Evolutionary conservation across 2,888 invertebrate genomes (phyloP), one percentile per base, ranked within the genome.

Genomic region (Zaprionus obscuricornis): DNA sequence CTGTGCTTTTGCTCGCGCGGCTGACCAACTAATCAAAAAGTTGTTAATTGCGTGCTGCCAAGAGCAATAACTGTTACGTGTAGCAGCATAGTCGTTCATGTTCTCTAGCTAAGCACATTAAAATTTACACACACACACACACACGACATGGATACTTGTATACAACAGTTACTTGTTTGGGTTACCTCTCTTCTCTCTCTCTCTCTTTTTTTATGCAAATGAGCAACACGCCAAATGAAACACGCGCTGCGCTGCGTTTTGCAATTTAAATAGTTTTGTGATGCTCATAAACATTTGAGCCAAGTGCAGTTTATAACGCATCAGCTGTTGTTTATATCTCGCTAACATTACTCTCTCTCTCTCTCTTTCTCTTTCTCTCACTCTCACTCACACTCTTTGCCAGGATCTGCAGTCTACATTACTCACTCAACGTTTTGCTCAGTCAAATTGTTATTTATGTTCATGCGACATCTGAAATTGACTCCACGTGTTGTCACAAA

Each of bases 371-470:
- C 1, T 1, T 1, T 3, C 20, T 13, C 5, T 16, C 43, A 16
- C 22, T 11, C 17, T n/a, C 1, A 14, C 18, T n/a, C 26, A 6
- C 7, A 2, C 27, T 18, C 27, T 11, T 4, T 0, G 11, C 7
- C 14, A 11, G 2, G 14, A 4, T 22, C 11, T 27, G 2, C 22
- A 4, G 39, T 7, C 17, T 39, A 20, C 37, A 22, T 43, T 13
- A 40, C 43, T 55, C 37, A 64, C 47, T 62, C 49, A 62, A 59
- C n/a, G n/a, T n/a, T n/a, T 66, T 60, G 64, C 60, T 67, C 67
- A 79, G 63, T 76, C 63, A 79, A 79, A 76, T 68, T 71, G 78
- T 79, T 71, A 78, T 78, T 78, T 83, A 78, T 78, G 83, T 74
- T 45, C 60, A 49, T 13, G 46, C 67, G 66, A 67, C 79, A 83